These are phyloP conservation scores for Hydrolagus colliei DNA, from an alignment of 2,797 vertebrate genomes.

Conservation along the genomic window DNA sequence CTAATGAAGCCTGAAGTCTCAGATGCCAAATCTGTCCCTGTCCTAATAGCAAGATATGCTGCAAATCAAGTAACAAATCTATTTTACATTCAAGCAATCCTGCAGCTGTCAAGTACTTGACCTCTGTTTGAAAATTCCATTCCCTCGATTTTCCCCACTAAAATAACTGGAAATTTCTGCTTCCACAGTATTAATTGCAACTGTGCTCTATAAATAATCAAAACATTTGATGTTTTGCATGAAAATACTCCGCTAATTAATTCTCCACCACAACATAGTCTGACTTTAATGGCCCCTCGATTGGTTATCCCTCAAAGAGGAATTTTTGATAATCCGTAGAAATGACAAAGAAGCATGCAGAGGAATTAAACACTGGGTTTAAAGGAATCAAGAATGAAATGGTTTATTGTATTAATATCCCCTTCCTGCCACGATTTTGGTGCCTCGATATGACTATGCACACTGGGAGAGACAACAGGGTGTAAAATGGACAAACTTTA, in stretches of 20 bases:
- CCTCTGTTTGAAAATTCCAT: slow-evolving; percentile 69
- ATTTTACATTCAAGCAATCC: slow-evolving; percentile 50
- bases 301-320: slow-evolving; percentile 67
- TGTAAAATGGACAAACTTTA: neutral
- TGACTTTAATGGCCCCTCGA: slow-evolving; percentile 69
- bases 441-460: neutral
- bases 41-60: slow-evolving; percentile 46
- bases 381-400: slow-evolving; percentile 42
- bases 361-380: slow-evolving; percentile 55
- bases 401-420: slow-evolving; percentile 44
- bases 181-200: slow-evolving; percentile 67
- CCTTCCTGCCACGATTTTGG: neutral
- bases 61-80: slow-evolving; percentile 49
- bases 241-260: slow-evolving; percentile 73
- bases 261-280: slow-evolving; percentile 66
- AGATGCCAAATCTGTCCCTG: slow-evolving; percentile 31
- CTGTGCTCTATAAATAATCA: slow-evolving; percentile 67
- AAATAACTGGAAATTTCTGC: slow-evolving; percentile 62
- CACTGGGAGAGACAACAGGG: neutral
- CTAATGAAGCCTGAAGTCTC: slow-evolving; percentile 33
- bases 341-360: slow-evolving; percentile 46
- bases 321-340: slow-evolving; percentile 52
- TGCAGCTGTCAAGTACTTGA: slow-evolving; percentile 60
- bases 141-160: slow-evolving; percentile 54
- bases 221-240: slow-evolving; percentile 75